phyloP scores from a whole-genome alignment of 2,113 vertebrate species.

The Oenanthe melanoleuca region DNA sequence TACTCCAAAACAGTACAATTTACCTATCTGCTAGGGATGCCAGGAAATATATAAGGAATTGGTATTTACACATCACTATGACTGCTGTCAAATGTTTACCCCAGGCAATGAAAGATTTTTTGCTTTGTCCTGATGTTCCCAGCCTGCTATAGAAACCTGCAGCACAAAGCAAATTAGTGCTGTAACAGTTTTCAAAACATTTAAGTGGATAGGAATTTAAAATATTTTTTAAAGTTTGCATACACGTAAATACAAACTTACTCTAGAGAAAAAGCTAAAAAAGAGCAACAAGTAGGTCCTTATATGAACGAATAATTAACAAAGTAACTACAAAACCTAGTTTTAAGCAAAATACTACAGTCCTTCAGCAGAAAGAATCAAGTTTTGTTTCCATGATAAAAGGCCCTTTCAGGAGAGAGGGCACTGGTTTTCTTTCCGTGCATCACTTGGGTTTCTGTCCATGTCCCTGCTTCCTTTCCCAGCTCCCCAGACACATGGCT shows the following conservation, averaged over 20 bases:
- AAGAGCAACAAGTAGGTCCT: neutral
- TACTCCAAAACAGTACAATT: neutral
- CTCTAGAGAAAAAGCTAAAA: neutral
- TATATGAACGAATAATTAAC: slow-evolving; percentile 14
- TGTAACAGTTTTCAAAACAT: neutral
- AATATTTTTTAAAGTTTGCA: neutral
- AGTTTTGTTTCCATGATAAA: slow-evolving; percentile 27
- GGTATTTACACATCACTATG: neutral
- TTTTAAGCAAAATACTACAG: slow-evolving; percentile 8
- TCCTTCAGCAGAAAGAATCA: slow-evolving; percentile 29
- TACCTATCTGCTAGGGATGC: neutral
- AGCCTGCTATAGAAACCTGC: neutral
- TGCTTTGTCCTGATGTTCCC: neutral
- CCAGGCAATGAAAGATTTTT: neutral
- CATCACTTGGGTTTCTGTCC: slow-evolving; percentile 41
- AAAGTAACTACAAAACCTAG: neutral
- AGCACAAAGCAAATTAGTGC: neutral
- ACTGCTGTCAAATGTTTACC: neutral
- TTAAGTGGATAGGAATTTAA: neutral
- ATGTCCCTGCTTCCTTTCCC: slow-evolving; percentile 14
- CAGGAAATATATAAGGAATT: neutral
- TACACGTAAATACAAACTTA: neutral
- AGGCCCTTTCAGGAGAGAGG: slow-evolving; percentile 26
- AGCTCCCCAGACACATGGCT: neutral
- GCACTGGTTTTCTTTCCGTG: neutral